These are phyloP conservation scores for crab-eating macaque (Macaca fascicularis) DNA, from an alignment of 2,113 vertebrate species.

Conservation along the genomic window T2T-MFA8v1.1 NC_088378.1:161522001-161522500, in stretches of 20 bases:
- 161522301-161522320: not conserved
- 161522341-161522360: not conserved
- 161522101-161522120: not conserved
- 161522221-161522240: not conserved
- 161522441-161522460: not conserved
- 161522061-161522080: not conserved
- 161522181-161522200: not conserved
- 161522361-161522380: not conserved
- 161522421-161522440: not conserved
- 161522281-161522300: accelerated
- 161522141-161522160: slow-evolving; percentile 13
- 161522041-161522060: not conserved
- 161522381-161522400: not conserved
- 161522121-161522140: not conserved
- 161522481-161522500: too few relatives aligned
- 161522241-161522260: not conserved
- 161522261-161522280: not conserved
- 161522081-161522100: not conserved
- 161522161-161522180: not conserved
- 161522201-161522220: not conserved
- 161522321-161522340: accelerated
- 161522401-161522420: not conserved
- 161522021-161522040: too few relatives aligned
- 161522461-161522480: not conserved
- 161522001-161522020: not conserved